Base-by-base conservation (phyloP, 2,888 invertebrate genomes). In the Dynastes hyllus region DNA sequence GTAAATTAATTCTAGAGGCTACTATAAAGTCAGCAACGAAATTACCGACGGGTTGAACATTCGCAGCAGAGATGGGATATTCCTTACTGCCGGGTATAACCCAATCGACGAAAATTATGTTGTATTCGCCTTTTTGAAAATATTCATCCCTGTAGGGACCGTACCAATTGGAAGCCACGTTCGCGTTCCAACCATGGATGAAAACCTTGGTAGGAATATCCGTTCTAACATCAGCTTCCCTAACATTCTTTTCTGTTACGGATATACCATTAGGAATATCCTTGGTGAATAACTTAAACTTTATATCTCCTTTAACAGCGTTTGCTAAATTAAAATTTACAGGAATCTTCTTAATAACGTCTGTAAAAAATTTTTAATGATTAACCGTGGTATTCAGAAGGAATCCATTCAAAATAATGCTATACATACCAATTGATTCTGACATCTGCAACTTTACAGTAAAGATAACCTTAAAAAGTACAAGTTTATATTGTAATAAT, bases 11-110 rank as follows among this genome's bases (percentile, higher is more conserved):
- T 13, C 32, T 73, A n/a, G 29, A 45, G 58, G 58, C 50, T 9
- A 80, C 55, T 16, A 87, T 81, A 73, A 86, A 85, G n/a, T 81
- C 51, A 5, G 83, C 85, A 1, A 87, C 80, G 40, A 78, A 37
- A n/a, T 79, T 82, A 83, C 87, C 87, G 27, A 87, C 83, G n/a
- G 79, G 40, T 55, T 80, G 83, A 83, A 87, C 87, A 29, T 86
- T 82, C 45, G 66, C 73, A 1, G 77, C 55, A 11, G 80, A 76
- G 9, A 51, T 51, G 2, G 40, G 45, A 50, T 76, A 80, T 45
- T 71, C 40, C n/a, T 50, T 65, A n/a, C 76, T 73, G 13, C 77
- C 80, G 13, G 61, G 75, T 63, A 71, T 67, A 2, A 50, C 53
- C 80, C 80, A 80, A 70, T 80, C 77, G 11, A 77, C 73, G 8